phyloP scores from a whole-genome alignment of 2,888 invertebrate species.

The Deilephila porcellus region DNA sequence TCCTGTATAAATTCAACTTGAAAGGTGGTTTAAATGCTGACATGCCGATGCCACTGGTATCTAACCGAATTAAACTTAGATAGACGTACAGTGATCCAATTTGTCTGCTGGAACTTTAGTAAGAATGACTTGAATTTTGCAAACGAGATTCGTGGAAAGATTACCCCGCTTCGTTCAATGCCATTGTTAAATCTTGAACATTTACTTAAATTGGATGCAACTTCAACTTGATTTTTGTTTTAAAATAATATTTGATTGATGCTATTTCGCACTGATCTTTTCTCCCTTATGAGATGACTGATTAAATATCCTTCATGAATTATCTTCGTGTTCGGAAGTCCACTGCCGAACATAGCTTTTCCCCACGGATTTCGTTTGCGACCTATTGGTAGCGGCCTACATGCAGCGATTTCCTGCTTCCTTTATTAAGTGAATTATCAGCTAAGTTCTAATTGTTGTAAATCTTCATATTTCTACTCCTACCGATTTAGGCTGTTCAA shows the following conservation, averaged over 20 bases:
- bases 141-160: not conserved
- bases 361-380: not conserved
- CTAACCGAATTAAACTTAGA: not conserved
- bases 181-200: not conserved
- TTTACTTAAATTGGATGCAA: not conserved
- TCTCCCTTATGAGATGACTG: no score
- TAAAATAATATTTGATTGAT: no score
- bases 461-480: no score
- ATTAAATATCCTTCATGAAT: no score
- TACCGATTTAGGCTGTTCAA: no score
- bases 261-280: no score
- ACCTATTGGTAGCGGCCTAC: not conserved
- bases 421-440: not conserved
- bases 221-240: not conserved
- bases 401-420: not conserved
- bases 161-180: not conserved
- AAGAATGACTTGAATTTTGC: slow-evolving; percentile 1
- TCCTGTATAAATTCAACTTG: not conserved
- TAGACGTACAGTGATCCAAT: not conserved
- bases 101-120: not conserved
- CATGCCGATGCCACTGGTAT: not conserved
- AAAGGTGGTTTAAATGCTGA: not conserved
- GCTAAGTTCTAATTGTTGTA: not conserved
- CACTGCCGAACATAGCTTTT: not conserved
- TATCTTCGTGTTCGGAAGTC: not conserved